phyloP scores from a whole-genome alignment of 35 echinoderm and acorn worm genomes.

The Stichopus chloronotus region DNA sequence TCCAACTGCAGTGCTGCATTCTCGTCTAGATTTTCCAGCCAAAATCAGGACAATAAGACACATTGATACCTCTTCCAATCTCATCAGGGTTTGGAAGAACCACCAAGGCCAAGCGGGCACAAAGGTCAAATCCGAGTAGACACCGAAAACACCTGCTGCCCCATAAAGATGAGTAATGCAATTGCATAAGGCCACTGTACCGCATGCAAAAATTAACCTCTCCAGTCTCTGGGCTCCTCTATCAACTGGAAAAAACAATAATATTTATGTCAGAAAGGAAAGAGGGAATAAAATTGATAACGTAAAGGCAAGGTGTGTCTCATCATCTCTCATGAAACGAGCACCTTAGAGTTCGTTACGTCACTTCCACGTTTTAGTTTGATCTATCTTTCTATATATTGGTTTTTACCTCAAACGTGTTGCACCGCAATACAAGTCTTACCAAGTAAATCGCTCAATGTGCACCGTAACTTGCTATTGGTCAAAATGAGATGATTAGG shows the following conservation, averaged over 20 bases:
- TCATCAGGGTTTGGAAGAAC: constrained; percentile 82
- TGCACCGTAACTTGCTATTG: no score
- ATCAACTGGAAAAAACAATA: constrained; percentile 18
- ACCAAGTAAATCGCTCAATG: no score
- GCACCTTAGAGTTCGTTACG: no score
- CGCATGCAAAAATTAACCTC: constrained; percentile 65
- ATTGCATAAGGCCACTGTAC: constrained; percentile 55
- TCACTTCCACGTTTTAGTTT: no score
- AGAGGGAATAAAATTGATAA: constrained; percentile 1
- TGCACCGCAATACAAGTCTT: no score
- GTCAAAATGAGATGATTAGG: no score
- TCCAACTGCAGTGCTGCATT: background rate
- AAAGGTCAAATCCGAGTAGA: constrained; percentile 76
- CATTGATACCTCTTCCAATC: constrained; percentile 79
- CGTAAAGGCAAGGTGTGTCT: no score
- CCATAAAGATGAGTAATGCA: constrained; percentile 88
- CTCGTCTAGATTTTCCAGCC: constrained; percentile 69
- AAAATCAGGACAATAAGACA: constrained; percentile 65
- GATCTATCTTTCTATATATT: no score
- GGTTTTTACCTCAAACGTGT: no score
- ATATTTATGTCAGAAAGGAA: constrained; percentile 29
- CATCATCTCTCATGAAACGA: no score
- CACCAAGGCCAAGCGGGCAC: constrained; percentile 90
- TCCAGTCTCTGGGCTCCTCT: constrained; percentile 67
- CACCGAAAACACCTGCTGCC: constrained; percentile 80